Evolutionary conservation across 2,888 invertebrate genomes (phyloP).

Genomic region (Orthosia gracilis): DNA sequence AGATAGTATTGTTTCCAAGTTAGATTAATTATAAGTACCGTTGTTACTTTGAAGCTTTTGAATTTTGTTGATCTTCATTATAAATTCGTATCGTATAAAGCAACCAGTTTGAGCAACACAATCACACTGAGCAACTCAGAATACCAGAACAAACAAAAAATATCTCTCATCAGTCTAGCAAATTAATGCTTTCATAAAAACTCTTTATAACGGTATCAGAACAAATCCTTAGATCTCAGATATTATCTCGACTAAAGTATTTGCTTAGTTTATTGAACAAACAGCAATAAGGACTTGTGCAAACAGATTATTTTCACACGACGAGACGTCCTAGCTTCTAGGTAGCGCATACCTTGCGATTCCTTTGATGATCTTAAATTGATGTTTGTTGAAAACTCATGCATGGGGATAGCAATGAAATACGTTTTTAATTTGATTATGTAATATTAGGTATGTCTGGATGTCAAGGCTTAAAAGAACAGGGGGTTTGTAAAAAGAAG

Average conservation of each 20-base stretch:
- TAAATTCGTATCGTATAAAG: not conserved
- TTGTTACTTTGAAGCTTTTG: not conserved
- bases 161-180: not conserved
- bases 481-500: not conserved
- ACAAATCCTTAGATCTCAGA: constrained; percentile 17
- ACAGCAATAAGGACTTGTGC: constrained; percentile 11
- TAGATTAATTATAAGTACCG: not conserved
- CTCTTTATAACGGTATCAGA: constrained; percentile 9
- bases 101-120: not conserved
- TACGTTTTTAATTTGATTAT: not conserved
- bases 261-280: constrained; percentile 36
- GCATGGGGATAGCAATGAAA: not conserved
- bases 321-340: not conserved
- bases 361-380: constrained; percentile 6
- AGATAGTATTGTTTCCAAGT: constrained; percentile 10
- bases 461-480: not conserved
- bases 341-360: not conserved
- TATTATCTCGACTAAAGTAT: constrained; percentile 16
- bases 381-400: constrained; percentile 27
- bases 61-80: no score
- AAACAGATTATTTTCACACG: constrained; percentile 21
- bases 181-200: constrained; percentile 6
- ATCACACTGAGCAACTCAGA: no score
- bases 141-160: not conserved
- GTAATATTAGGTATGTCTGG: not conserved